Conservation (phyloP, 2,113 vertebrate species). For the Chroicocephalus ridibundus region DNA sequence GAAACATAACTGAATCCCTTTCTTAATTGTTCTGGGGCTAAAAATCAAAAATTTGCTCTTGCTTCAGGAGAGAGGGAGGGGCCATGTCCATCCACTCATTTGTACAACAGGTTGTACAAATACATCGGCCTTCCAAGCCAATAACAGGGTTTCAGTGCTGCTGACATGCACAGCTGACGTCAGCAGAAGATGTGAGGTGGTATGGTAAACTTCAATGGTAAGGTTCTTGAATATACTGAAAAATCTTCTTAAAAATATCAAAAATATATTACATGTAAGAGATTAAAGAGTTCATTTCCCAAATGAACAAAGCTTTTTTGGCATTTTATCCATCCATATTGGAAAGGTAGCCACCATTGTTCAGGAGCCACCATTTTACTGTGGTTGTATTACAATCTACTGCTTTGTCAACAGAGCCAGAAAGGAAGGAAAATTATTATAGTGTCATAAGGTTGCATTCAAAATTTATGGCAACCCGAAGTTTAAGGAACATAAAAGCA, state of each 20-base stretch:
- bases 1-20: background rate
- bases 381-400: background rate
- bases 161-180: background rate
- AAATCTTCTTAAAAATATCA: background rate
- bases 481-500: background rate
- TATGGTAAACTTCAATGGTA: background rate
- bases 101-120: background rate
- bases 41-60: background rate
- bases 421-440: background rate
- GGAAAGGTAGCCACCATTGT: background rate
- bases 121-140: background rate
- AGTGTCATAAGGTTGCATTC: background rate
- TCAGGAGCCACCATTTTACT: background rate
- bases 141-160: background rate
- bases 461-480: background rate
- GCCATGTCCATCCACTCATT: background rate
- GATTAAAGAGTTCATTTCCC: background rate
- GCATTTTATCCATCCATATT: background rate
- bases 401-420: background rate
- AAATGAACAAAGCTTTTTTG: background rate
- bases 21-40: background rate
- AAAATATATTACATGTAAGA: background rate
- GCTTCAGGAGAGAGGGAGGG: background rate
- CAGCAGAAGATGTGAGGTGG: background rate
- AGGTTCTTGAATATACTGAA: background rate